These are phyloP conservation scores for Parambassis ranga DNA, from an alignment of 2,797 vertebrate genomes.

Conservation along the genomic window DNA sequence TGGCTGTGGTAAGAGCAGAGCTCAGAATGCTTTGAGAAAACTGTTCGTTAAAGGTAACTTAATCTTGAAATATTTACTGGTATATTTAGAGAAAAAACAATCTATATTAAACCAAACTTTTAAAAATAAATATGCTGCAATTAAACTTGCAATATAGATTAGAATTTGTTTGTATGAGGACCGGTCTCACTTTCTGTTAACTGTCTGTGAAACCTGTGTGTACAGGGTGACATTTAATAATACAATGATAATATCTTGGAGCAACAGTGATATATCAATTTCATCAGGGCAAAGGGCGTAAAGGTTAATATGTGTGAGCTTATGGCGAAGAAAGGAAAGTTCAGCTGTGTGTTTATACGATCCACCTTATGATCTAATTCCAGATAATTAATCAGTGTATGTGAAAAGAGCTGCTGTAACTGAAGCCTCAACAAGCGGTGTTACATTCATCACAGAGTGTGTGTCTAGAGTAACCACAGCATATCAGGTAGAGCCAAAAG, in stretches of 20 bases:
- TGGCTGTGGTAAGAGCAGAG: constrained; percentile 9
- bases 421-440: neutral
- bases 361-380: neutral
- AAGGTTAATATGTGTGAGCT: neutral
- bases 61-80: too few relatives aligned
- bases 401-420: constrained; percentile 2
- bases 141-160: too few relatives aligned
- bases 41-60: too few relatives aligned
- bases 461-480: neutral
- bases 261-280: neutral
- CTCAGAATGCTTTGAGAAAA: too few relatives aligned
- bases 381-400: neutral
- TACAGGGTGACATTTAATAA: constrained; percentile 21
- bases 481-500: neutral
- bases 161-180: too few relatives aligned
- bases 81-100: too few relatives aligned
- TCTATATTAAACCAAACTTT: too few relatives aligned
- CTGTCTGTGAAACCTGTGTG: neutral
- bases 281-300: neutral
- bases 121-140: too few relatives aligned
- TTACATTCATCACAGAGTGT: neutral
- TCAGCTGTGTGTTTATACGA: too few relatives aligned
- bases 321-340: neutral
- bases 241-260: neutral
- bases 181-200: too few relatives aligned